Evolutionary conservation across 2,113 vertebrate genomes (phyloP).

Genomic region (Sinocyclocheilus grahami): DNA sequence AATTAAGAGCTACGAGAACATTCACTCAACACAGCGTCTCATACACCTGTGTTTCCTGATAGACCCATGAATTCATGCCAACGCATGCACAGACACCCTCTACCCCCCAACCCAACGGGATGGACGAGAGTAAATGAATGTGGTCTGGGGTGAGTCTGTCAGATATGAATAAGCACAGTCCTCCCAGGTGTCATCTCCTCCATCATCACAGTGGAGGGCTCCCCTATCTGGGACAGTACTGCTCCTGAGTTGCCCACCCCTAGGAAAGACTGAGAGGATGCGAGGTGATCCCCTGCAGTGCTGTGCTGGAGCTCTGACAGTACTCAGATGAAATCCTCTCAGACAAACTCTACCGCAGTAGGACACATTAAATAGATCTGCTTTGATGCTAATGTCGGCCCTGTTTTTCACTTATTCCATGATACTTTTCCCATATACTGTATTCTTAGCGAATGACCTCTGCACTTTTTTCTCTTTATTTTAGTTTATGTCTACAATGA

Average conservation of each 20-base stretch:
- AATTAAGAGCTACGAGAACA: neutral
- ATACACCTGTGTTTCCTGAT: neutral
- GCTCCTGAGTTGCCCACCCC: constrained; percentile 9
- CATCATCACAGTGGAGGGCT: constrained; percentile 45
- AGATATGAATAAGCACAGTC: constrained; percentile 39
- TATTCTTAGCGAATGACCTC: too few relatives aligned
- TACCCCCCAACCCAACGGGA: neutral
- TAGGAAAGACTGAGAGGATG: constrained; percentile 11
- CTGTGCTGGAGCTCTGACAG: constrained; percentile 2
- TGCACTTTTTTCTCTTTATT: neutral
- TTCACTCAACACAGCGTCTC: neutral
- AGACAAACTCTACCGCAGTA: neutral
- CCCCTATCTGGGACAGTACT: constrained; percentile 6
- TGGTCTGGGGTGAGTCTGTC: constrained; percentile 34
- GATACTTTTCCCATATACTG: neutral
- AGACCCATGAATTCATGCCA: neutral
- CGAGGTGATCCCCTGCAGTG: neutral
- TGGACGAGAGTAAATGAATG: constrained; percentile 29
- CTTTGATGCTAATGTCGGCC: neutral
- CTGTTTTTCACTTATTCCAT: neutral
- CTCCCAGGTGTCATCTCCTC: constrained; percentile 38
- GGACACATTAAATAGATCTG: neutral
- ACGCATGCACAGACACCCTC: neutral
- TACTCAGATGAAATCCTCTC: constrained; percentile 5
- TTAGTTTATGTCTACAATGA: neutral